Evolutionary conservation across 2,888 invertebrate species (phyloP), one percentile per base, ranked within the genome.

Genomic region (Drosophila cyrtoloma): DNA sequence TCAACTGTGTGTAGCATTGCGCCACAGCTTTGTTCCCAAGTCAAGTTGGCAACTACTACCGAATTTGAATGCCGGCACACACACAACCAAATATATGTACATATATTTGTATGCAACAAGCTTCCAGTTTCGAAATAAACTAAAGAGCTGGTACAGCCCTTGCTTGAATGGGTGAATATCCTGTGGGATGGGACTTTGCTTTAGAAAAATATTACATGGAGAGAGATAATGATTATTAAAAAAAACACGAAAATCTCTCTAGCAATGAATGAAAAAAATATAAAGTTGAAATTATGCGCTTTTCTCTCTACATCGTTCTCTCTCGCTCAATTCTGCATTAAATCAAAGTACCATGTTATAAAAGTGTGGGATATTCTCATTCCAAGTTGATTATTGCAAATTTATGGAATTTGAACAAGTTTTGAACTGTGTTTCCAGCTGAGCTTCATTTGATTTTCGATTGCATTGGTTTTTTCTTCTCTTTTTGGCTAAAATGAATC

Each of bases 371-470:
- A 44, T 47, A 84, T 71, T 63, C 70, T 67, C 66, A 35, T 47
- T 42, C 7, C 50, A 50, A 47, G 12, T 30, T 7, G 30, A 67
- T 63, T 33, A 30, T 32, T 33, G 28, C 3, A 58, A 57, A 71
- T 77, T 28, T 71, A 57, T 63, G 57, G 63, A 58, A 63, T 44
- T 55, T 64, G 30, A 63, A 68, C 51, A 44, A 56, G 42, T 68
- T 56, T 56, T 72, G 65, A 68, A 67, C 67, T 75, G 69, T 53
- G 75, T 73, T 77, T 75, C 39, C 28, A 67, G 62, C 32, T 55
- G 69, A 75, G 42, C 58, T 61, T 32, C 69, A 76, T 81, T 84
- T 79, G 77, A 74, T 75, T 84, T 81, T 72, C 57, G 65, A 86
- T 86, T 71, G 76, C 73, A 78, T 73, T 79, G 75, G 70, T 19